Evolutionary conservation across 2,797 vertebrate genomes (phyloP), one percentile per base, ranked within the genome.

Genomic region (Sylvia borin): DNA sequence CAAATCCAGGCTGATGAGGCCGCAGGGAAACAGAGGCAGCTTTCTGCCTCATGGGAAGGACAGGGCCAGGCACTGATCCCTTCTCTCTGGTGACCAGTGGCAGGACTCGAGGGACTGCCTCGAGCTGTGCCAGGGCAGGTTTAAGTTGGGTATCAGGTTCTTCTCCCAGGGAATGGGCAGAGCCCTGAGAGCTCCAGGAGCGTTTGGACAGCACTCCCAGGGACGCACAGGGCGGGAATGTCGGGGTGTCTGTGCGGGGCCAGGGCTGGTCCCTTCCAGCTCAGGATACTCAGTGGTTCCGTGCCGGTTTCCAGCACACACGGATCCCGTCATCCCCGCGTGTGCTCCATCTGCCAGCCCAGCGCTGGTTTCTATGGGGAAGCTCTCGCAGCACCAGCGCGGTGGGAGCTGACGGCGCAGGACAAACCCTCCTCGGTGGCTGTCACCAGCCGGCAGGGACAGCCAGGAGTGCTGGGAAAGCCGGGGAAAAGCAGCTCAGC

Each of bases 131-230:
- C 27, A 55, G 71, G 24, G 38, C 8, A 45, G 36, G 13, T 19
- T 68, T 3, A 22, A 21, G 2, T 22, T 16, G 48, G 36, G 9
- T 16, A 0, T 20, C 36, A 68, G 42, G 22, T 2, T 61, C 40
- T 61, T 27, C 40, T 21, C 14, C 8, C 53, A 68, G 16, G 31
- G 40, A 81, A 80, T 10, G 48, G 40, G 15, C 36, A 43, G 22
- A 1, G 42, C 32, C 13, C 77, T 7, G 8, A 12, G 71, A 76
- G 36, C 36, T 62, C 26, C 34, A 15, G 55, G 22, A 48, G 10
- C 0, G 0, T 61, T 54, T 67, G 61, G 34, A 22, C 14, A 40
- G 0, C 1, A 0, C 50, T 65, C 1, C 11, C 11, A 65, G 60
- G 24, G 79, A 54, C 19, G n/a, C 24, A 1, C 51, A 27, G 62